Evolutionary conservation across 2,113 vertebrate species (phyloP), one percentile per base, ranked within the genome.

Genomic region (Genyomyrus donnyi): DNA sequence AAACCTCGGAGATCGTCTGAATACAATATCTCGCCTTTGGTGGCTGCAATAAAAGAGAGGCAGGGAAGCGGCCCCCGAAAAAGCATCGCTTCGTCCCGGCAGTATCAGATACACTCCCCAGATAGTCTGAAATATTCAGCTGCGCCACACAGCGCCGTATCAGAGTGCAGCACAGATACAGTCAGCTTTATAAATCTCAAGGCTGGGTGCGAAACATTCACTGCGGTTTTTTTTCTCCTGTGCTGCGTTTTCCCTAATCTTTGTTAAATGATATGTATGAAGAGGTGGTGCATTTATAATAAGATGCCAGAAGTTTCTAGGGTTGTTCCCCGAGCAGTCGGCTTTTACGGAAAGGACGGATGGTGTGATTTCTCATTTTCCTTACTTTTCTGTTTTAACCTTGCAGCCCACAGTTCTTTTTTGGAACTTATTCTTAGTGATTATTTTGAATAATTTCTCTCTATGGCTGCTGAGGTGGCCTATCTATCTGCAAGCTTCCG

Each of bases 121-220:
- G 95, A 95, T 95, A 95, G 94, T 93, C 94, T 90, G 93, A 93
- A 95, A 96, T 95, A 94, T 94, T 94, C 93, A 91, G 91, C 93
- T 90, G 91, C 91, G 91, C 90, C 91, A 87, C 92, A 92, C 93
- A 93, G 93, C 91, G 92, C 93, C 92, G 90, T 95, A 95, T 95
- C 94, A 93, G 94, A 92, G 93, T 93, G 94, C 90, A 92, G 91
- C 92, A 91, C 92, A 93, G 94, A 95, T 95, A 94, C 93, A 94
- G 92, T 92, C 90, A 88, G 89, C 92, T 92, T 93, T 94, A 95
- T 95, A 95, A 95, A 95, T 95, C 94, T 95, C 88, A 92, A 94
- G 93, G 89, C 87, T 93, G 92, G 92, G 89, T 92, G 92, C 88
- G 93, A 94, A 95, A 94, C 90, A 91, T 94, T 92, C 93, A 88